Percentiles rank a stretch among this genome's conserved stretches.
These are phyloP conservation scores for Euphydryas editha DNA, from an alignment of 2,888 invertebrate species.

Conservation along the genomic window DNA sequence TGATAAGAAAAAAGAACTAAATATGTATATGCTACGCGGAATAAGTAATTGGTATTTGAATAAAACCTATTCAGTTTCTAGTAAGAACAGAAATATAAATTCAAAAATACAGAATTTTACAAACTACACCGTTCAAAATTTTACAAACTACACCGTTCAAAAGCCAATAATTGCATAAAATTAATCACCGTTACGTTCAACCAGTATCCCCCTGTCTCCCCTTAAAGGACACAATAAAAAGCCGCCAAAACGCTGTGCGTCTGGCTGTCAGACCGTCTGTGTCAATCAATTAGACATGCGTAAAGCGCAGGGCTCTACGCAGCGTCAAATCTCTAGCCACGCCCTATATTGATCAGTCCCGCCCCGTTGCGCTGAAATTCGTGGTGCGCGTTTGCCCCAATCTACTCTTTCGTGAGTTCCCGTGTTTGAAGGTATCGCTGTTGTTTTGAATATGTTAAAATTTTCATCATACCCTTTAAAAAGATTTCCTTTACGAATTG, in stretches of 20 bases:
- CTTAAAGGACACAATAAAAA: constrained; percentile 69
- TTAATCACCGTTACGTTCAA: constrained; percentile 55
- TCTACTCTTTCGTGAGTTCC: constrained; percentile 48
- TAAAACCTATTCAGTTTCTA: neutral
- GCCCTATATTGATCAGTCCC: constrained; percentile 72
- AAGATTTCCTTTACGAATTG: constrained; percentile 13
- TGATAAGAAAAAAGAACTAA: neutral
- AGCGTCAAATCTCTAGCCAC: constrained; percentile 65
- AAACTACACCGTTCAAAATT: constrained; percentile 39
- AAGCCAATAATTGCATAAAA: constrained; percentile 47
- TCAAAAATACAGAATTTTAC: constrained; percentile 22
- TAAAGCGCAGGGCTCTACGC: constrained; percentile 69
- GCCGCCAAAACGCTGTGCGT: constrained; percentile 62
- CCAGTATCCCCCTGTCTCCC: constrained; percentile 46
- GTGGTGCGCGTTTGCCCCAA: constrained; percentile 50
- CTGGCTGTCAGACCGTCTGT: constrained; percentile 74
- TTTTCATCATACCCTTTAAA: constrained; percentile 16
- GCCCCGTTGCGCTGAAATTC: constrained; percentile 70
- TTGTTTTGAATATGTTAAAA: constrained; percentile 17
- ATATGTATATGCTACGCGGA: neutral
- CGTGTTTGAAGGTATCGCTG: constrained; percentile 42
- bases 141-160: constrained; percentile 38
- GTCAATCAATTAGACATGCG: constrained; percentile 76
- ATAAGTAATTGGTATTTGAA: neutral
- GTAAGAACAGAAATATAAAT: neutral